These are phyloP conservation scores for Formica exsecta DNA, from an alignment of 1,140 invertebrate species.

Conservation along the genomic window DNA sequence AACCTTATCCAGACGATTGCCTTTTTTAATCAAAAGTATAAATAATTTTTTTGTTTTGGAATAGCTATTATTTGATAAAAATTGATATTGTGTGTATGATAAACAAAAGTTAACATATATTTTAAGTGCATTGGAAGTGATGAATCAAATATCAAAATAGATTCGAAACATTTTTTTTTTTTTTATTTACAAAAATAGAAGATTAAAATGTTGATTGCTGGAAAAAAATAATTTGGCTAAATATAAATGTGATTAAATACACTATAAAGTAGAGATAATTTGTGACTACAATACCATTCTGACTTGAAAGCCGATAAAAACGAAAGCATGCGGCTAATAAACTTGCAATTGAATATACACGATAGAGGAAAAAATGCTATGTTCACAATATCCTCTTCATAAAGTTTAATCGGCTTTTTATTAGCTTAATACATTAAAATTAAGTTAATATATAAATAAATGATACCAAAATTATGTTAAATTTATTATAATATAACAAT, in stretches of 20 bases:
- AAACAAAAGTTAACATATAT: conserved; percentile 26
- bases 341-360: conserved; percentile 15
- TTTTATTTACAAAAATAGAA: neutral
- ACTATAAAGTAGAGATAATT: conserved; percentile 43
- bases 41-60: conserved; percentile 6
- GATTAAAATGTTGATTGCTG: neutral
- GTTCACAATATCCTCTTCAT: conserved; percentile 4
- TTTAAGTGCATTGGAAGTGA: conserved; percentile 22
- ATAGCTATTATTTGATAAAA: conserved; percentile 33
- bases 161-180: neutral
- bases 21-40: conserved; percentile 56
- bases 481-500: conserved; percentile 12
- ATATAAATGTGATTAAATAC: neutral
- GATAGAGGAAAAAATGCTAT: conserved; percentile 1
- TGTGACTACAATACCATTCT: conserved; percentile 35
- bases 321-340: neutral
- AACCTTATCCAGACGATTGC: conserved; percentile 11
- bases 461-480: conserved; percentile 39
- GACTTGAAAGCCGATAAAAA: conserved; percentile 6
- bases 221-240: neutral
- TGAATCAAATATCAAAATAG: conserved; percentile 10
- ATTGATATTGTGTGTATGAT: neutral
- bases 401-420: conserved; percentile 18
- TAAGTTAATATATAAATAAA: conserved; percentile 44
- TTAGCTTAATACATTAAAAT: conserved; percentile 16